Base-by-base conservation (phyloP, 1,140 invertebrate species). In the Stegodyphus dumicola region DNA sequence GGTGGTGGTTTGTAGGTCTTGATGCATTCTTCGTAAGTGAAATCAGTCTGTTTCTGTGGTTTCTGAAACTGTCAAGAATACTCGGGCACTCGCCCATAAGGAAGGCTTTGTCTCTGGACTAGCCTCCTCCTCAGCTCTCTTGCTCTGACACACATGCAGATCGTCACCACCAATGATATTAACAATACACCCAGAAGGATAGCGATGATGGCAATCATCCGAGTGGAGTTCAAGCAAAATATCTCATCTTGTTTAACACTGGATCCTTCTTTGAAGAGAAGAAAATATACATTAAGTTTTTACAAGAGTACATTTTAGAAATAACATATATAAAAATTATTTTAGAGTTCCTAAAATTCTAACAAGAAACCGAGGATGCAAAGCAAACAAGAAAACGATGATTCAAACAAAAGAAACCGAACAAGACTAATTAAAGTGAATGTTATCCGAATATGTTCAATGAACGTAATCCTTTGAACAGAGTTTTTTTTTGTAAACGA, bases 181-280 rank as follows among this genome's bases (percentile, higher is more conserved):
- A 94, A 89, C 88, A 95, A 94, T 73, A 95, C 92, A 6, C 94
- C 88, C 10, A 94, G 93, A 85, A 95, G 89, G 0, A 94, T 89
- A 85, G 93, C 94, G 87, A 95, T 94, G 0, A 94, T 92, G 52
- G 94, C 90, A 7, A 94, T 93, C 92, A 95, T 92, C 91, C 94
- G 94, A 5, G 94, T 93, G 6, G 94, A 92, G 48, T 94, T 94
- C 75, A 95, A 90, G 87, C 94, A 95, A n/a, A 95, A 92, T n/a
- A 93, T 92, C 11, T 86, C 54, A 6, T 86, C 84, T n/a, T 15
- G 49, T 6, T 6, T 49, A 9, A 51, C 33, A 6, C 2, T 10
- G 51, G 33, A 10, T 15, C 17, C 15, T 71, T 5, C n/a, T 18
- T 75, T 9, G 48, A 33, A 75, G 52, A 76, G 48, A 49, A 33